Base-by-base conservation (phyloP, 1,140 invertebrate genomes). In the Antheraea pernyi region DNA sequence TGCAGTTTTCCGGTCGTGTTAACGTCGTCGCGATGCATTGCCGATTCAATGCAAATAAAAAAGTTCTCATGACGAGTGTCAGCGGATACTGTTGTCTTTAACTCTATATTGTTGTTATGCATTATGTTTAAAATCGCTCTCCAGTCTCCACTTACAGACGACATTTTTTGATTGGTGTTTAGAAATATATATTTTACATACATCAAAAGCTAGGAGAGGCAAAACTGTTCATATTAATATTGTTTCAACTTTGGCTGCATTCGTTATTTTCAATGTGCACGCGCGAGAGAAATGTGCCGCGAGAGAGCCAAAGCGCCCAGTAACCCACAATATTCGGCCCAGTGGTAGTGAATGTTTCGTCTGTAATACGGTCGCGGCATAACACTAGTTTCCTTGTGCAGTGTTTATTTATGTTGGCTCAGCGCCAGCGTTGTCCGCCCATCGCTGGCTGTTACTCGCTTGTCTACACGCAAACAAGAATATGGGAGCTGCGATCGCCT, bases 381-480 rank as follows among this genome's bases (percentile, higher is more conserved):
- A 89, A 89, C 88, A 91, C 88, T 90, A 91, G 89, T 89, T 91
- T 88, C 89, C 88, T 89, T 91, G 88, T 90, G 88, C 86, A 90
- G 87, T 89, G 85, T 91, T 91, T 91, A 85, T 89, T 91, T 91
- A 88, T 85, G 76, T 91, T 91, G 89, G 89, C 86, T 16, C 39
- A 46, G 19, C 61, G 89, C 89, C 89, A 91, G 81, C 82, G 84
- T 84, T 87, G 86, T 91, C 84, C 85, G 86, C 73, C 78, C 83
- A 82, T 82, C 84, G 80, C 75, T 82, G 70, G 72, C 73, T 69
- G 73, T 76, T 78, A 77, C 67, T 71, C 75, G 79, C 79, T 82
- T 80, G 82, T 85, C 84, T 84, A 79, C 79, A 79, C 72, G 79
- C 81, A 81, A 89, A 85, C 83, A 83, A 79, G 79, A 85, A 81